Base-by-base conservation (phyloP, 2,888 invertebrate genomes). In the Andricus curvator region DNA sequence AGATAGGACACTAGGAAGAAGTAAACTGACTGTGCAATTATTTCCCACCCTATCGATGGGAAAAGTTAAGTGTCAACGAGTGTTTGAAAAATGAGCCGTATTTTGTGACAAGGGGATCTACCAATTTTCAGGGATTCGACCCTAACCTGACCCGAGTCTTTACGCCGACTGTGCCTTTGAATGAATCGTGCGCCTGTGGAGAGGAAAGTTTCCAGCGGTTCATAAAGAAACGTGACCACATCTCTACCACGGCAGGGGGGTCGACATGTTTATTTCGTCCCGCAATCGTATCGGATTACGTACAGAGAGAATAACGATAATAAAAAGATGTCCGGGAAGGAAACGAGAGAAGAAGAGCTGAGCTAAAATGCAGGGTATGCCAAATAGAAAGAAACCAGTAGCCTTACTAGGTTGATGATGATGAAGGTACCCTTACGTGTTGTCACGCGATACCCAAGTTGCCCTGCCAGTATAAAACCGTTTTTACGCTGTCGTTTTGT, bases 271-370 rank as follows among this genome's bases (percentile, higher is more conserved):
- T 90, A 90, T 90, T 90, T 90, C 89, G 84, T 84, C 84, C 80
- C 81, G 88, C 88, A 89, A 90, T 90, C 90, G 88, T 90, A 89
- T 89, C 90, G 88, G 89, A 89, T 90, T 90, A 90, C 88, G 86
- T 85, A 86, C 74, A 82, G 64, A 60, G 62, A 79, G 67, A 64
- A 68, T 76, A 77, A 70, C 13, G 77, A 74, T 22, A 62, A 62
- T 62, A 25, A 62, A 62, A 76, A 51, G 76, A 80, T 62, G 62
- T 25, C 15, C 25, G 62, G 6, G 70, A 80, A 62, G 70, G 56
- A 78, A 60, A 79, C 56, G 64, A 56, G 79, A 64, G 56, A 48
- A 56, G 17, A 77, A 33, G 56, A 62, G 22, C 48, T 48, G 67
- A 44, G 22, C 70, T 60, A 66, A 48, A 65, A 44, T 84, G 20